phyloP scores from a whole-genome alignment of 1,140 invertebrate species.

The Gerris buenoi region DNA sequence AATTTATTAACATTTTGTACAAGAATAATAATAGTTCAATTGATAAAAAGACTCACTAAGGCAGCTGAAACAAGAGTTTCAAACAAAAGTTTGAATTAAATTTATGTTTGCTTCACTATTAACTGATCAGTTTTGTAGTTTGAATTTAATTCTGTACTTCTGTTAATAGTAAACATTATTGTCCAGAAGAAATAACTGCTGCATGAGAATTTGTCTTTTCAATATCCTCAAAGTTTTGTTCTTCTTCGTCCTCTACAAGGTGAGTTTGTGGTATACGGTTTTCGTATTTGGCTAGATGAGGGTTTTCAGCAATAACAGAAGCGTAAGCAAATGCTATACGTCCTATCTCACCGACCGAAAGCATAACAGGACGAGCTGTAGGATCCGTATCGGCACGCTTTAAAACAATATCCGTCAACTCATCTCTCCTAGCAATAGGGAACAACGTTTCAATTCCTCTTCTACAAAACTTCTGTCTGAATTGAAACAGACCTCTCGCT shows the following conservation, averaged over 20 bases:
- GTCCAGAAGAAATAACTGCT: too few species aligned
- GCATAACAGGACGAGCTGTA: neutral
- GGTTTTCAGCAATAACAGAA: neutral
- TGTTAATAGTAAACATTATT: too few species aligned
- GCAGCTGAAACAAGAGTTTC: too few species aligned
- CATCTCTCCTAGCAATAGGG: conserved; percentile 28
- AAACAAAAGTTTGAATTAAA: too few species aligned
- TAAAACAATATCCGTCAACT: neutral
- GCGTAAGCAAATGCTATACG: neutral
- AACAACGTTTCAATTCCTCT: conserved; percentile 36
- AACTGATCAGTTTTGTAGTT: too few species aligned
- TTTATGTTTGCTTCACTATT: too few species aligned
- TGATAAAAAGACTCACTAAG: too few species aligned
- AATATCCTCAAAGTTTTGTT: too few species aligned
- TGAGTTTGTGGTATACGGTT: neutral
- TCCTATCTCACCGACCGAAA: neutral
- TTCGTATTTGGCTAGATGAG: neutral
- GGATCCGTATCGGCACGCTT: neutral
- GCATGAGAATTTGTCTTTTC: too few species aligned
- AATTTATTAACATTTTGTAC: too few species aligned
- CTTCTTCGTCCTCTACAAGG: neutral
- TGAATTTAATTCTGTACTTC: too few species aligned
- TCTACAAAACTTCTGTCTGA: conserved; percentile 68
- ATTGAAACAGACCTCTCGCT: conserved; percentile 65
- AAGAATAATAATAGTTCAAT: too few species aligned